Conservation (phyloP, 2,797 vertebrate genomes). For the Falco berigora region DNA sequence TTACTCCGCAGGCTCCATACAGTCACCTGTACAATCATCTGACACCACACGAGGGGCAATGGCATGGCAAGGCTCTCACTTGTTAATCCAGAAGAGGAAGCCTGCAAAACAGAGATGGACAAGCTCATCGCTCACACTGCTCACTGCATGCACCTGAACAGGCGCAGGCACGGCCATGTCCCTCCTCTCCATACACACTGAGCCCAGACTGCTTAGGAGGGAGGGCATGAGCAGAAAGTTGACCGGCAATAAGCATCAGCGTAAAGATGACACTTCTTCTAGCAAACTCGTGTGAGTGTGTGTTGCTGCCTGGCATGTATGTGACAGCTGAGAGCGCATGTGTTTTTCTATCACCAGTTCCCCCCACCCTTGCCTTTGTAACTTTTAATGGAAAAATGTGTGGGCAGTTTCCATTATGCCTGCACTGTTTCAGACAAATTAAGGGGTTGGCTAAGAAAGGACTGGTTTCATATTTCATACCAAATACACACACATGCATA, state of each 20-base stretch:
- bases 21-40: fast-evolving
- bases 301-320: neutral
- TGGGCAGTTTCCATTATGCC: conserved; percentile 66
- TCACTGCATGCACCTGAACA: neutral
- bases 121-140: fast-evolving
- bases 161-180: fast-evolving
- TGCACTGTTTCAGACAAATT: conserved; percentile 68
- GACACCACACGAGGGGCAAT: fast-evolving
- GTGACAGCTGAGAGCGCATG: neutral
- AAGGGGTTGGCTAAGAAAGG: conserved; percentile 66
- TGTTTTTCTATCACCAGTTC: neutral
- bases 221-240: neutral
- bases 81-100: neutral
- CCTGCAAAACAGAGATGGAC: fast-evolving
- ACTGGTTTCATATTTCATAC: conserved; percentile 45
- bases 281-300: neutral
- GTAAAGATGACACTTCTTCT: neutral
- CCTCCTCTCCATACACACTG: neutral
- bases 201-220: fast-evolving
- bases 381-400: conserved; percentile 72
- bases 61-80: fast-evolving
- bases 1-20: neutral
- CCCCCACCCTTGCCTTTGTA: conserved; percentile 38
- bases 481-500: conserved; percentile 20
- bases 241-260: neutral